Conservation (phyloP, 2,888 invertebrate species). For the Cheilosia soror region DNA sequence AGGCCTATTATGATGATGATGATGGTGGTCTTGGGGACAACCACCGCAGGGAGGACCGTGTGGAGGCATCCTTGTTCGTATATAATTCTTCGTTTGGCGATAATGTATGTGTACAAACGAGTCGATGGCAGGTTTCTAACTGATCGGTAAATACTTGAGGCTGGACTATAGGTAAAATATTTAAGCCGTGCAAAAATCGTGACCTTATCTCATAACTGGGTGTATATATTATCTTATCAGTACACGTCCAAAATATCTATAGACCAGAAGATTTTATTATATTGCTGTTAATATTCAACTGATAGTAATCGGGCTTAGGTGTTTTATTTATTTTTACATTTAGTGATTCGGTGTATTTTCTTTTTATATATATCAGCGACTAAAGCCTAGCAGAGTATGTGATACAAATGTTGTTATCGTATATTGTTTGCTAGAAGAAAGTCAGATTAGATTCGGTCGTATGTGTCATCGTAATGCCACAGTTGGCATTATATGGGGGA, state of each 20-base stretch:
- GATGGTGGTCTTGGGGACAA: conserved; percentile 35
- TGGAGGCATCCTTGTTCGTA: conserved; percentile 55
- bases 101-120: conserved; percentile 20
- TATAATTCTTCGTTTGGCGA: not conserved
- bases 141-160: conserved; percentile 13
- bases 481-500: too few relatives aligned
- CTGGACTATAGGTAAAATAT: conserved; percentile 17
- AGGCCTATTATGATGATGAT: conserved; percentile 61
- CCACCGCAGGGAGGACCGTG: conserved; percentile 56
- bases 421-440: too few relatives aligned
- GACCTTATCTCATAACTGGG: conserved; percentile 36
- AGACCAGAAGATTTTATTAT: not conserved
- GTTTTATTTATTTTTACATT: too few relatives aligned
- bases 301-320: too few relatives aligned
- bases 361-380: too few relatives aligned
- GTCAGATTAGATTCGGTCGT: too few relatives aligned
- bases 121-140: conserved; percentile 36
- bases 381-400: too few relatives aligned
- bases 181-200: conserved; percentile 25
- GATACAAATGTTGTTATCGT: too few relatives aligned
- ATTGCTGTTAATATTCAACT: too few relatives aligned
- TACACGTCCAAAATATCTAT: conserved; percentile 19
- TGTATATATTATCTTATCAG: too few relatives aligned
- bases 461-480: too few relatives aligned
- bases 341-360: too few relatives aligned